Percentiles rank a stretch among this genome's conserved stretches.
Evolutionary conservation across 2,797 vertebrate genomes (phyloP).

Genomic region (Craterocephalus amniculus): DNA sequence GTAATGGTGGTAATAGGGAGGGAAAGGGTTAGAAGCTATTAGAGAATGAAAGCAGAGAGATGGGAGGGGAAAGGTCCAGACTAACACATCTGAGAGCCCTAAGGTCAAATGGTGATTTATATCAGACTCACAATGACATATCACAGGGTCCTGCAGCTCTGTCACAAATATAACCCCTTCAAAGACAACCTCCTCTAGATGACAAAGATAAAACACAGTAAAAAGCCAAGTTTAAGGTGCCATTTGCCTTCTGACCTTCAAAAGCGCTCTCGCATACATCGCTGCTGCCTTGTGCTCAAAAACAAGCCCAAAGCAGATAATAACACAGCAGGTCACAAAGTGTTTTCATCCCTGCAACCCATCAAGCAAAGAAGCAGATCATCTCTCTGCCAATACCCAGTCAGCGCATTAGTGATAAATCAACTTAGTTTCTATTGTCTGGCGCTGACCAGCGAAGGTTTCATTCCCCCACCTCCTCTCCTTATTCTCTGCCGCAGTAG

Average conservation of each 20-base stretch:
- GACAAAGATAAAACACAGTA: conserved; percentile 43
- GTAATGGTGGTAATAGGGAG: background rate
- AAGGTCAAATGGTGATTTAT: conserved; percentile 73
- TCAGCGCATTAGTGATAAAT: conserved; percentile 70
- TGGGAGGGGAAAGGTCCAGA: conserved; percentile 32
- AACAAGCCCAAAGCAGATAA: conserved; percentile 21
- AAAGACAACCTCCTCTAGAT: conserved; percentile 30
- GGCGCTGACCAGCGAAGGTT: conserved; percentile 68
- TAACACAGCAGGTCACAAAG: conserved; percentile 13
- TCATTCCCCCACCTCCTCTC: conserved; percentile 56
- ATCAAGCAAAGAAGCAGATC: conserved; percentile 21
- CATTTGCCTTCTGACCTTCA: conserved; percentile 36
- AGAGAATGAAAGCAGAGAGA: conserved; percentile 17
- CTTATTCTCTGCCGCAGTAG: conserved; percentile 59
- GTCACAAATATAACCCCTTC: conserved; percentile 41
- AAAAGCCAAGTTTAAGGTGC: conserved; percentile 24
- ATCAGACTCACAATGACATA: conserved; percentile 35
- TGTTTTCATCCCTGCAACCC: conserved; percentile 44
- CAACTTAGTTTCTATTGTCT: conserved; percentile 66
- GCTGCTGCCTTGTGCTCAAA: conserved; percentile 24
- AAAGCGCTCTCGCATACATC: conserved; percentile 25
- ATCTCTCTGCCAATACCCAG: conserved; percentile 56
- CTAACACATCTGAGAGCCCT: conserved; percentile 26
- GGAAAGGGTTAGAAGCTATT: background rate
- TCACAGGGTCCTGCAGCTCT: conserved; percentile 27